A percentile compares a stretch with the other conserved stretches of the same genome.
Conservation (phyloP, 2,888 invertebrate genomes). For the Cryptocheilus praepositus region DNA sequence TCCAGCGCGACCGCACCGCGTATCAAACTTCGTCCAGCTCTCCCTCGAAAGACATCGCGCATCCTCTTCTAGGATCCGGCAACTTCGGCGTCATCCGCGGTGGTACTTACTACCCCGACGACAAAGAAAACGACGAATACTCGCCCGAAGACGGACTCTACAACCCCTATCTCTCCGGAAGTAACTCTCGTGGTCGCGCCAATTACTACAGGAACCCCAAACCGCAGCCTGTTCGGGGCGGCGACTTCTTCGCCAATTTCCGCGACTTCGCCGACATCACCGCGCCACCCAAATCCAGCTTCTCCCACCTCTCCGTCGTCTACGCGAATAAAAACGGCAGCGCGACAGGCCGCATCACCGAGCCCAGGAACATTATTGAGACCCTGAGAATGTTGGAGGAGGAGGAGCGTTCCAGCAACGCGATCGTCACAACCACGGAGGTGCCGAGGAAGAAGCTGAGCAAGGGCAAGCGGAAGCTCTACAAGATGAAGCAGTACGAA, state of each 20-base stretch:
- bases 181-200: conserved; percentile 85
- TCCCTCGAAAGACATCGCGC: conserved; percentile 75
- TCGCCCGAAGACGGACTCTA: conserved; percentile 78
- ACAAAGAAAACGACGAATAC: conserved; percentile 83
- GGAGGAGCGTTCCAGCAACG: conserved; percentile 66
- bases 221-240: conserved; percentile 81
- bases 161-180: conserved; percentile 79
- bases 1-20: conserved; percentile 66
- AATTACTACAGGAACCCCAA: conserved; percentile 83
- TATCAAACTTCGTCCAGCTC: conserved; percentile 62
- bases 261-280: conserved; percentile 94
- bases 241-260: conserved; percentile 92
- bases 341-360: conserved; percentile 76
- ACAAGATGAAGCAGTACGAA: conserved; percentile 69
- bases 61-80: conserved; percentile 80
- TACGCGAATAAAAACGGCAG: conserved; percentile 87
- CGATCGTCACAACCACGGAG: conserved; percentile 58
- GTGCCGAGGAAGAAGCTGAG: conserved; percentile 69
- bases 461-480: conserved; percentile 69
- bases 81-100: conserved; percentile 88
- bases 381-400: conserved; percentile 85
- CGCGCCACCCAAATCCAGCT: conserved; percentile 86
- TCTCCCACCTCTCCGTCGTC: conserved; percentile 89
- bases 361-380: conserved; percentile 90
- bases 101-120: conserved; percentile 85